phyloP scores from a whole-genome alignment of 2,888 invertebrate species.

The Melieria omissa region DNA sequence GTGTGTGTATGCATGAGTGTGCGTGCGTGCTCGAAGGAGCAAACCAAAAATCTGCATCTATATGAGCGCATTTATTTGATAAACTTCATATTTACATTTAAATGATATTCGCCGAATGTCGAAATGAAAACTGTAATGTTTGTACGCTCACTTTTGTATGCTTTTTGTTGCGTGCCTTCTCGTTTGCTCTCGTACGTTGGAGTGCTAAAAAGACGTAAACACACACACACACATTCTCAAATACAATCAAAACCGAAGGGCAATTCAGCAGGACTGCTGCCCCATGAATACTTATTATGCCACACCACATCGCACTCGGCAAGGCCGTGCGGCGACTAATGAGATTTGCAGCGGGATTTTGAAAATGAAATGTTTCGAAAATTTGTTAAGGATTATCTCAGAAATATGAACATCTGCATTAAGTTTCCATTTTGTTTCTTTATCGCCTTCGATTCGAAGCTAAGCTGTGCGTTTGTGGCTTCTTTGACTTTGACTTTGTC shows the following conservation, averaged over 20 bases:
- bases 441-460: no score
- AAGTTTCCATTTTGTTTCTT: not conserved
- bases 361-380: constrained; percentile 26
- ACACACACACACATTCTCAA: no score
- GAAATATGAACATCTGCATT: not conserved
- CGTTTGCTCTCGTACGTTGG: not conserved
- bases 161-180: not conserved
- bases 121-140: constrained; percentile 24
- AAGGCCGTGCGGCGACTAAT: not conserved
- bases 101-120: constrained; percentile 30
- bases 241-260: no score
- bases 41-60: constrained; percentile 37
- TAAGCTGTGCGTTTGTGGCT: no score
- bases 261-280: no score
- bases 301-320: no score
- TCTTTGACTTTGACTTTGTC: no score
- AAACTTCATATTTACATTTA: constrained; percentile 41
- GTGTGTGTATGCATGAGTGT: no score
- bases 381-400: constrained; percentile 28
- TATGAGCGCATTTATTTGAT: constrained; percentile 41
- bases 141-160: not conserved
- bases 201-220: not conserved
- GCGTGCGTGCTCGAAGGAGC: not conserved
- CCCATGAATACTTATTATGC: no score
- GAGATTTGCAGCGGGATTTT: constrained; percentile 14